These are phyloP conservation scores for Eristalinus aeneus DNA, from an alignment of 2,888 invertebrate genomes.

Conservation along the genomic window DNA sequence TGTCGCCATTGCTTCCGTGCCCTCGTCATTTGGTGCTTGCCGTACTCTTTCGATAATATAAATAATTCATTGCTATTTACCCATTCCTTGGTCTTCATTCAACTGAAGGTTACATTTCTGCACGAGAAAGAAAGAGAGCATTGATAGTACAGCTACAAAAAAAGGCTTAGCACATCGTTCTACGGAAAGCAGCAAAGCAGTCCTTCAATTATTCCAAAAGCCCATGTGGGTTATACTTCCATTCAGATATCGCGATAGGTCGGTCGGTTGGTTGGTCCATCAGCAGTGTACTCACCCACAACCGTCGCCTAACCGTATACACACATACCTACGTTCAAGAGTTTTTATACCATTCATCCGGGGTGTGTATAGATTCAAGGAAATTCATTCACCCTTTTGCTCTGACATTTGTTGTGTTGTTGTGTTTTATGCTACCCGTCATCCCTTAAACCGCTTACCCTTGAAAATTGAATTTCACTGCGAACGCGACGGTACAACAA, in stretches of 20 bases:
- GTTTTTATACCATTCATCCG: not conserved
- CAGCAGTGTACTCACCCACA: constrained; percentile 20
- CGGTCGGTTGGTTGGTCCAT: not conserved
- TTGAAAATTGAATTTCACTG: constrained; percentile 70
- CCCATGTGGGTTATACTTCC: constrained; percentile 59
- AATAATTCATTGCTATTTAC: constrained; percentile 66
- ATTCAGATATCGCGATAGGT: constrained; percentile 51
- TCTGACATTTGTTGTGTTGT: not conserved
- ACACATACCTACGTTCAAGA: not conserved
- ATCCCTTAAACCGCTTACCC: constrained; percentile 68
- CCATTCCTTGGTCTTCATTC: constrained; percentile 51
- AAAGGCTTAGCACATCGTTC: constrained; percentile 38
- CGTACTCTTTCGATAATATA: constrained; percentile 43
- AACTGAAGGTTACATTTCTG: constrained; percentile 48
- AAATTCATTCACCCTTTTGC: constrained; percentile 71
- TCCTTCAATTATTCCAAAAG: constrained; percentile 54
- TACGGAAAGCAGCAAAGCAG: constrained; percentile 12
- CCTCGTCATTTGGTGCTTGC: constrained; percentile 55
- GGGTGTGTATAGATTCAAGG: constrained; percentile 53
- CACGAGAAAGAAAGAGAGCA: constrained; percentile 6
- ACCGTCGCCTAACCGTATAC: not conserved
- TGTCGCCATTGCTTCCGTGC: constrained; percentile 34
- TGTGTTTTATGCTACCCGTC: constrained; percentile 25
- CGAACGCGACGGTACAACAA: constrained; percentile 40
- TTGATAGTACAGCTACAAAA: not conserved